Base-by-base conservation (phyloP, 2,888 invertebrate genomes). In the Anorthoa munda region DNA sequence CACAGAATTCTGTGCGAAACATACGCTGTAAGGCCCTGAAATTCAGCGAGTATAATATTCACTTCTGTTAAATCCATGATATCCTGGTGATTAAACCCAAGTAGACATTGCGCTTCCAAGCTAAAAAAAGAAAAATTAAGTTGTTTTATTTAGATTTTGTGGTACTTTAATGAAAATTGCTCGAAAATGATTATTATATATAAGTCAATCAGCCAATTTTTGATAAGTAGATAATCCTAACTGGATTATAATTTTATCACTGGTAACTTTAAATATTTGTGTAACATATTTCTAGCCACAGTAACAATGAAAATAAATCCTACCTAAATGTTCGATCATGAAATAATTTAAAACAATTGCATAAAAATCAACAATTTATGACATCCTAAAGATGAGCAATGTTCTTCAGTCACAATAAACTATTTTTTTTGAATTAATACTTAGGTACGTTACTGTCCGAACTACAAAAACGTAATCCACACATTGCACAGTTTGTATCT, bases 31-130 rank as follows among this genome's bases (percentile, higher is more conserved):
- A 50, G 48, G n/a, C 26, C 26, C 56, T 63, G 50, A 74, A 74
- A 51, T 63, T 59, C 56, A 58, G 45, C n/a, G 45, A 50, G 56
- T 31, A 46, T 45, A 18, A 58, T 72, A 4, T 23, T 15, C 13
- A 48, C 74, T 74, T 74, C 21, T 59, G 11, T n/a, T 23, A 48
- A 48, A 74, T 65, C 18, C 64, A 66, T 75, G 60, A 55, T 4
- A 15, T 45, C 75, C 60, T 66, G 46, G 60, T 75, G 15, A 13
- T 12, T 1, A 17, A 21, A 18, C 18, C 7, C 2, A 39, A 23
- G 15, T 26, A 23, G n/a, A 3, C 48, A 60, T 13, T 74, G 74
- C 39, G 53, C 39, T 53, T 48, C 2, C 3, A 53, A 18, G 13
- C 2, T 0, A 15, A 31, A 18, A 26, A 21, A 66, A 4, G 9